phyloP scores from a whole-genome alignment of 2,888 invertebrate species.

The Parnassius mnemosyne region DNA sequence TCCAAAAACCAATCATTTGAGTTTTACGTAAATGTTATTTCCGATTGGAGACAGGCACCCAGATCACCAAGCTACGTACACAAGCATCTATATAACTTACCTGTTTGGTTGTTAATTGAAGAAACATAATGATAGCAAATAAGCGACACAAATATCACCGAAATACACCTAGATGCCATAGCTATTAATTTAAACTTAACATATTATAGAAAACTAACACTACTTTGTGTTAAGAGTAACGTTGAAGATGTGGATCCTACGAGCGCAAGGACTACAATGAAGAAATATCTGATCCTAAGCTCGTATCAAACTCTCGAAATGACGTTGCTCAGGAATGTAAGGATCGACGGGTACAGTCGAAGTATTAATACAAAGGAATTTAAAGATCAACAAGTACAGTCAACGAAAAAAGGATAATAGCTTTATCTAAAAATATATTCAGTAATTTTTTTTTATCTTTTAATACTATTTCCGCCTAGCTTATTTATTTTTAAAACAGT shows the following conservation, averaged over 20 bases:
- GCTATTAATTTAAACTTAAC: slow-evolving; percentile 25
- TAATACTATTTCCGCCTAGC: neutral
- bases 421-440: neutral
- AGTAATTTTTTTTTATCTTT: neutral
- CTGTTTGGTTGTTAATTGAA: slow-evolving; percentile 42
- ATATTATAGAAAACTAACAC: slow-evolving; percentile 4
- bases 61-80: no score
- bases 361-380: slow-evolving; percentile 11
- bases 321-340: slow-evolving; percentile 16
- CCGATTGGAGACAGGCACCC: no score
- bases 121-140: slow-evolving; percentile 52
- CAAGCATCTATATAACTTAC: slow-evolving; percentile 40
- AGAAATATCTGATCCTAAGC: slow-evolving; percentile 8
- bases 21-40: no score
- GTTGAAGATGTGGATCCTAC: slow-evolving; percentile 27
- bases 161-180: slow-evolving; percentile 47
- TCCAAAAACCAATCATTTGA: no score
- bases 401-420: neutral
- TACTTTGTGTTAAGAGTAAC: neutral
- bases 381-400: slow-evolving; percentile 14
- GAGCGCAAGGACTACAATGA: slow-evolving; percentile 40
- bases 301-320: slow-evolving; percentile 11
- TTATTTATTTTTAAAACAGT: neutral
- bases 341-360: slow-evolving; percentile 20
- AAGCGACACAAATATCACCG: slow-evolving; percentile 47